Conservation (phyloP, 2,797 vertebrate species). For the Smutsia temminckii region DNA sequence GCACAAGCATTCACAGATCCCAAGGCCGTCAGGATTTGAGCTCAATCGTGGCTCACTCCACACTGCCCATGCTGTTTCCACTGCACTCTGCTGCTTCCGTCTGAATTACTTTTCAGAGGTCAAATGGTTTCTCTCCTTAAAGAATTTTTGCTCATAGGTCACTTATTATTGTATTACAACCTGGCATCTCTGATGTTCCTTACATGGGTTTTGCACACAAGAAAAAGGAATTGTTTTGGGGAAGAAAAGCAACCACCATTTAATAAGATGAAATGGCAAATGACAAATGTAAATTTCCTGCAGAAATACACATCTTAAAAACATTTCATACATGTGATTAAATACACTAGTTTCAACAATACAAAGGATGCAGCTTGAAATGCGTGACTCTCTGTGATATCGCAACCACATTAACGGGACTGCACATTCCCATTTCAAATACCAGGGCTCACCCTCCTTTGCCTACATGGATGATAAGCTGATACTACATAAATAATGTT, state of each 20-base stretch:
- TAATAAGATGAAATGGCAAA: conserved; percentile 71
- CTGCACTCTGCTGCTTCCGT: background rate
- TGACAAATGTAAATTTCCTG: conserved; percentile 70
- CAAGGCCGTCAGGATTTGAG: background rate
- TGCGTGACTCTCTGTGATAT: conserved; percentile 81
- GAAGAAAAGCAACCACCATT: conserved; percentile 46
- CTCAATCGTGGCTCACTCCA: background rate
- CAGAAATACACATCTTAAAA: conserved; percentile 77
- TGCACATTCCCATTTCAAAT: conserved; percentile 82
- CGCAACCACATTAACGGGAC: conserved; percentile 84
- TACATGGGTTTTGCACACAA: background rate
- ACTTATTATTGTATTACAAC: background rate
- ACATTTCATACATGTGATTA: conserved; percentile 58
- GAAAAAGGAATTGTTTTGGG: conserved; percentile 62
- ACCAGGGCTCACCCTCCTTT: conserved; percentile 77
- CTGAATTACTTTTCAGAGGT: conserved; percentile 4
- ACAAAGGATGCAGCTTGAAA: conserved; percentile 75
- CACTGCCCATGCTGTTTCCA: background rate
- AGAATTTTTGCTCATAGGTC: background rate
- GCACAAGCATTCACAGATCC: background rate
- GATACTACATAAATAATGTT: conserved; percentile 91
- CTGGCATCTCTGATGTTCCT: conserved; percentile 50
- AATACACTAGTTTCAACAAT: conserved; percentile 75
- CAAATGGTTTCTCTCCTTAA: background rate
- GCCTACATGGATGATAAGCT: conserved; percentile 88